phyloP scores from a whole-genome alignment of 2,113 vertebrate genomes.

The Orcinus orca region DNA sequence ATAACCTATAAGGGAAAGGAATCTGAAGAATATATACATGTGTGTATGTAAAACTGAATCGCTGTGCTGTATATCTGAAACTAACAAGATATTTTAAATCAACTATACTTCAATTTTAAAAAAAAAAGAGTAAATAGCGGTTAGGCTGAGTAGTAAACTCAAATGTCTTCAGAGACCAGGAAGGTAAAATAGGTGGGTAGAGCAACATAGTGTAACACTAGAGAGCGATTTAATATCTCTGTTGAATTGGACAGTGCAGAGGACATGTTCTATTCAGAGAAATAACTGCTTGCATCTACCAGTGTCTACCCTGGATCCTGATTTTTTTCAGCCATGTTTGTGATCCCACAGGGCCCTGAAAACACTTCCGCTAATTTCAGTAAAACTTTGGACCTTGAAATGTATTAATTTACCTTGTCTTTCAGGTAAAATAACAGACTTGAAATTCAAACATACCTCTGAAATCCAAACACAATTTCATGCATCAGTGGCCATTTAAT shows the following conservation, averaged over 20 bases:
- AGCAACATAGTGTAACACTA: neutral
- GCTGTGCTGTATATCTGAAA: too few species aligned
- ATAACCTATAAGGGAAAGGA: too few species aligned
- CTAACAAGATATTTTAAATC: too few species aligned
- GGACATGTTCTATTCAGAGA: neutral
- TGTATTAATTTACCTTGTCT: neutral
- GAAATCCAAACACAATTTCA: neutral
- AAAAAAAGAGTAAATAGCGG: neutral
- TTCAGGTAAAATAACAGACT: constrained; percentile 19
- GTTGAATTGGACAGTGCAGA: neutral
- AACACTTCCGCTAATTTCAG: neutral
- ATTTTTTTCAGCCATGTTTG: neutral
- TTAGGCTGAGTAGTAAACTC: neutral
- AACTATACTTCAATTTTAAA: too few species aligned
- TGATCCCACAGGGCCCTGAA: neutral
- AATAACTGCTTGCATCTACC: neutral
- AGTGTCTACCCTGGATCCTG: neutral
- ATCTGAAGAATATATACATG: too few species aligned
- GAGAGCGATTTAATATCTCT: neutral
- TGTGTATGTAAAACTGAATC: too few species aligned
- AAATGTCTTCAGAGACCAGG: neutral
- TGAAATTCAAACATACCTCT: neutral
- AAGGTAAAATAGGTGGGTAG: neutral
- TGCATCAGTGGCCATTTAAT: neutral
- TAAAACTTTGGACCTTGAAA: neutral